Base-by-base conservation (phyloP, 1,140 invertebrate genomes). In the Chironomus striatipennis region DNA sequence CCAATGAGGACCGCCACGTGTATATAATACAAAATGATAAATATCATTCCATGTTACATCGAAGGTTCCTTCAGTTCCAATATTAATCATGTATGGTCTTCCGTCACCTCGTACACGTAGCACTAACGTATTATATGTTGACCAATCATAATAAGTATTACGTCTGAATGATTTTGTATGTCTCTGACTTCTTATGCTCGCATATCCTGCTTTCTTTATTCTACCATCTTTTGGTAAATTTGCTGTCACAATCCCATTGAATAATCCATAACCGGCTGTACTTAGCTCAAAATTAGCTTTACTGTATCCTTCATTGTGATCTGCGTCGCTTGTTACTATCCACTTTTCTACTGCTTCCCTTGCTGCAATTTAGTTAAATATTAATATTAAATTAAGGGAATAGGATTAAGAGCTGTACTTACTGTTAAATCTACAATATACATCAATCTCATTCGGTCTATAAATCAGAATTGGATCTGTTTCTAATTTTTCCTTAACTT, bases 1-100 rank as follows among this genome's bases (percentile, higher is more conserved):
- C 97, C 97, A 98, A 81, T 98, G 97, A 8, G 97, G 97, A 0
- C 97, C 97, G 70, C 97, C 97, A 83, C 94, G 88, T 0, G 97
- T 99, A 80, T 90, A 94, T 0, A 98, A 79, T 0, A 90, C 85
- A 84, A 90, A 98, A 78, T 89, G 85, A 81, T 90, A 95, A 17
- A 91, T 85, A 83, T 98, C 93, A 81, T 94, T 90, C 90, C 91
- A 96, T 12, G 85, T 85, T 9, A 96, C 80, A 81, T 98, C 95
- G 79, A 87, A 92, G 74, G 87, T 86, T 12, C 89, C 89, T 76
- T 87, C 85, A 0, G 86, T 87, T 57, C 86, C 84, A 73, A 98
- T 82, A 82, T 93, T 93, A 18, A 98, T 79, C 76, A 90, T 80
- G 81, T 98, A 99, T 7, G 87, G 87, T 74, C 97, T 85, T 6